These are phyloP conservation scores for Elachura formosa DNA, from an alignment of 2,113 vertebrate genomes.

Conservation along the genomic window DNA sequence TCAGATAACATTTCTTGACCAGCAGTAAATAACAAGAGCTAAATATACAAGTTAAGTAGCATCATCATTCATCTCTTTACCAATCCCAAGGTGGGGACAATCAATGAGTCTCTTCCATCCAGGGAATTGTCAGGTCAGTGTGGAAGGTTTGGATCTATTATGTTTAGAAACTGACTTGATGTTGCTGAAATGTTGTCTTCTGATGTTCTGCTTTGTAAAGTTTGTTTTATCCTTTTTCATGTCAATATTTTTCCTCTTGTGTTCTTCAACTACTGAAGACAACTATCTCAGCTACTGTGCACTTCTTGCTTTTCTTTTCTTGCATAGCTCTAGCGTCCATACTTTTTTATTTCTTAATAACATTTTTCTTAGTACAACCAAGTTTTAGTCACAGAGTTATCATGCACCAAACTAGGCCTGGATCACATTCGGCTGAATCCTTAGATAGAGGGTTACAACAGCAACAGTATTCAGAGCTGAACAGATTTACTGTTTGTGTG, in stretches of 20 bases:
- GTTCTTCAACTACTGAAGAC: background rate
- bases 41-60: background rate
- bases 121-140: background rate
- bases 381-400: background rate
- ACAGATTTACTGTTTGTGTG: background rate
- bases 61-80: background rate
- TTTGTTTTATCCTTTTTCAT: background rate
- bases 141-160: background rate
- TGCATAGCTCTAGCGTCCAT: background rate
- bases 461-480: background rate
- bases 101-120: background rate
- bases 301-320: background rate
- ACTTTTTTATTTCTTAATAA: background rate
- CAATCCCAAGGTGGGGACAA: accelerated
- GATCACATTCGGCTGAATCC: background rate
- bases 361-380: background rate
- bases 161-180: background rate
- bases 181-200: background rate
- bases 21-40: background rate
- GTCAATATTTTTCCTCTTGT: background rate
- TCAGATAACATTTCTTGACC: background rate
- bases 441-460: background rate
- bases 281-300: background rate
- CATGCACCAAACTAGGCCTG: background rate
- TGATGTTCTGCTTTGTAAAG: background rate